Conservation (phyloP, 2,888 invertebrate genomes). For the Himalopsyche tibetana region DNA sequence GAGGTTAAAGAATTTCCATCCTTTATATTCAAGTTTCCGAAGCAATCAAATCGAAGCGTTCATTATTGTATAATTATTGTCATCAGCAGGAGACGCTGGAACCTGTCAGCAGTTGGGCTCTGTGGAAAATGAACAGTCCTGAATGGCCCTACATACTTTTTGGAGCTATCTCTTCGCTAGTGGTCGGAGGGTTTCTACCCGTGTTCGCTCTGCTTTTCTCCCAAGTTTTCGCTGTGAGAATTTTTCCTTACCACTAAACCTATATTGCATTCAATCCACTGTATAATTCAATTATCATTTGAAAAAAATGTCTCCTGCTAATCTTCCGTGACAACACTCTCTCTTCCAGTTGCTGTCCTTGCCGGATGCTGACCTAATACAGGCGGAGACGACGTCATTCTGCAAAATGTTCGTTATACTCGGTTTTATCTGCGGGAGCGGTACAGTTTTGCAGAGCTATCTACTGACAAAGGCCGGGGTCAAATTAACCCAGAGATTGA, state of each 20-base stretch:
- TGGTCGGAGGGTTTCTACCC: conserved; percentile 82
- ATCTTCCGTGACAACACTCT: neutral
- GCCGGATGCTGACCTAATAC: conserved; percentile 75
- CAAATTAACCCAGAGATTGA: conserved; percentile 83
- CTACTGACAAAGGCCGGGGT: conserved; percentile 89
- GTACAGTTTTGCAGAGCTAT: conserved; percentile 78
- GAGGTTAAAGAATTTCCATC: conserved; percentile 67
- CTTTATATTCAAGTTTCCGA: no score
- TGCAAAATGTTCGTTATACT: conserved; percentile 82
- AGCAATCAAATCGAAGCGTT: no score
- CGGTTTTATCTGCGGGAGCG: conserved; percentile 80
- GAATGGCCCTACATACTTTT: conserved; percentile 80
- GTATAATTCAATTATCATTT: no score
- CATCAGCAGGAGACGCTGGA: conserved; percentile 68
- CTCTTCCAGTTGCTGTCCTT: conserved; percentile 74
- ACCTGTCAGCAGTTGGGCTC: conserved; percentile 74
- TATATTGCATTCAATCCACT: no score
- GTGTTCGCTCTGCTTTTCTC: conserved; percentile 82
- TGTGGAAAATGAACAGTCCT: conserved; percentile 78
- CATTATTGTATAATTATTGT: conserved; percentile 40
- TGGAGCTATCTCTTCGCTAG: conserved; percentile 78
- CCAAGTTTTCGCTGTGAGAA: conserved; percentile 78
- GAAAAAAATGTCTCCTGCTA: no score
- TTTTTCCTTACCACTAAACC: neutral
- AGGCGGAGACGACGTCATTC: conserved; percentile 78